Conservation (phyloP, 2,797 vertebrate species). For the Urophycis tenuis region DNA sequence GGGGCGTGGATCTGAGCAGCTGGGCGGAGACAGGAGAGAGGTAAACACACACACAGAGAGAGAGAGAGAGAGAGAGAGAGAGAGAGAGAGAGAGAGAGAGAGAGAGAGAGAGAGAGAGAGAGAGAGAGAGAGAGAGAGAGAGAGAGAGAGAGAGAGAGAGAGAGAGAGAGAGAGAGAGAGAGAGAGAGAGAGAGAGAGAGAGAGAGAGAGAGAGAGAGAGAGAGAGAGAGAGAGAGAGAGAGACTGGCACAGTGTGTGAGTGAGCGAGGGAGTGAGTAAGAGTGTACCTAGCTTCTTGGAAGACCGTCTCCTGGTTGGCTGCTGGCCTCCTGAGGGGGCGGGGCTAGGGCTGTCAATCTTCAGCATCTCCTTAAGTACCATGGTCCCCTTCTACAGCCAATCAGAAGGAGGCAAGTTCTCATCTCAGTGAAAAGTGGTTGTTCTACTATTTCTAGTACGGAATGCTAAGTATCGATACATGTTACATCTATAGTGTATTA, state of each 20-base stretch:
- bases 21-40: conserved; percentile 38
- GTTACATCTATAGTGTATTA: no score
- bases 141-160: no score
- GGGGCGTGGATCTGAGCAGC: conserved; percentile 78
- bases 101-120: no score
- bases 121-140: not conserved
- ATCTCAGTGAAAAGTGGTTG: not conserved
- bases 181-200: no score
- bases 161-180: no score
- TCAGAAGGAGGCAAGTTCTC: not conserved
- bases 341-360: conserved; percentile 82
- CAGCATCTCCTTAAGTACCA: conserved; percentile 95
- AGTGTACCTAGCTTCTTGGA: conserved; percentile 82
- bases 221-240: no score
- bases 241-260: no score
- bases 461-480: no score
- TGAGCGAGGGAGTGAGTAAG: no score
- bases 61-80: not conserved
- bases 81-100: not conserved
- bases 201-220: not conserved
- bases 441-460: not conserved
- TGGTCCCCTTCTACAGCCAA: conserved; percentile 83
- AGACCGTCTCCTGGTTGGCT: conserved; percentile 73
- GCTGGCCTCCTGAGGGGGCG: conserved; percentile 55
- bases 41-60: no score